Percentiles rank a stretch among this genome's conserved stretches.
Conservation (phyloP, 2,797 vertebrate genomes). For the Furcifer pardalis region DNA sequence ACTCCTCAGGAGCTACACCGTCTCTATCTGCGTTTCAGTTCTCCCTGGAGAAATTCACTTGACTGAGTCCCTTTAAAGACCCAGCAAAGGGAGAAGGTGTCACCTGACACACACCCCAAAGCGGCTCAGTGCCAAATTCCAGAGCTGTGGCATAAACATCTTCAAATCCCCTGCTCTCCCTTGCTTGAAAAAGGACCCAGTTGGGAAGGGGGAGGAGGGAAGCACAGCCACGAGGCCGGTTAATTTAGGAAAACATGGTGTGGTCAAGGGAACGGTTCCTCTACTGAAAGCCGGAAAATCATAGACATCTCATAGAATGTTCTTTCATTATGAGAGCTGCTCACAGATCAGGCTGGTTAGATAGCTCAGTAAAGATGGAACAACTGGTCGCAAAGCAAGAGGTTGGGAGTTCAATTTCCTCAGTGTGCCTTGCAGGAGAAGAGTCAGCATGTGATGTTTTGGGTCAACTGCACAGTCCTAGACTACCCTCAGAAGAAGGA, state of each 20-base stretch:
- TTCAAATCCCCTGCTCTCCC: slow-evolving; percentile 44
- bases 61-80: slow-evolving; percentile 52
- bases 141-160: slow-evolving; percentile 58
- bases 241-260: not conserved
- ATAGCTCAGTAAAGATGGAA: no score
- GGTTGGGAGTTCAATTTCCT: no score
- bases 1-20: slow-evolving; percentile 3
- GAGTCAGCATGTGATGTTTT: no score
- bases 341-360: no score
- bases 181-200: slow-evolving; percentile 30
- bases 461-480: no score
- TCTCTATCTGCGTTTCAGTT: slow-evolving; percentile 11
- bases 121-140: slow-evolving; percentile 56
- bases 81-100: slow-evolving; percentile 51
- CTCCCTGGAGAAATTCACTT: slow-evolving; percentile 34
- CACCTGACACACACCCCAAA: slow-evolving; percentile 56
- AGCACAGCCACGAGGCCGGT: not conserved
- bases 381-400: no score
- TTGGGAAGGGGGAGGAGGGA: not conserved
- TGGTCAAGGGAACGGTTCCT: not conserved
- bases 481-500: no score
- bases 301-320: not conserved
- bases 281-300: not conserved
- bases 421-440: no score
- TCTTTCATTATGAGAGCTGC: not conserved